Evolutionary conservation across 1,140 invertebrate species (phyloP).

Genomic region (Octopus bimaculoides): DNA sequence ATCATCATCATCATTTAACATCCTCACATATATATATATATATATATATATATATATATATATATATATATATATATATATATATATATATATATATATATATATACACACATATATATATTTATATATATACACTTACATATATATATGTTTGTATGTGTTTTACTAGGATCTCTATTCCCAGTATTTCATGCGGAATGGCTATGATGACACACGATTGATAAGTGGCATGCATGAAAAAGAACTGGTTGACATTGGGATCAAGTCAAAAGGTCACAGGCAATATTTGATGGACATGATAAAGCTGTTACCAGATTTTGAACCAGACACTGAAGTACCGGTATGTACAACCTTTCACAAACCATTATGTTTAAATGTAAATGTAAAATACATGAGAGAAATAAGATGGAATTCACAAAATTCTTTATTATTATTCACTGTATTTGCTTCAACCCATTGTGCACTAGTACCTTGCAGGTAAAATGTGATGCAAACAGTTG

Average conservation of each 20-base stretch:
- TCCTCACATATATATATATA: background rate
- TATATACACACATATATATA: background rate
- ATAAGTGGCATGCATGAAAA: constrained; percentile 41
- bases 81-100: background rate
- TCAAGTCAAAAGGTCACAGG: constrained; percentile 29
- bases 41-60: background rate
- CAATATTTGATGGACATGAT: constrained; percentile 34
- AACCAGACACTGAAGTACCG: constrained; percentile 40
- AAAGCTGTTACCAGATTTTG: constrained; percentile 33
- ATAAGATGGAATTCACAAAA: no score
- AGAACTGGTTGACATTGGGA: constrained; percentile 38
- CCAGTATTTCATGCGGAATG: constrained; percentile 31
- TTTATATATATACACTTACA: background rate
- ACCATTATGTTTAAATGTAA: background rate
- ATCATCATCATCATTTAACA: no score
- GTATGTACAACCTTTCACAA: constrained; percentile 21
- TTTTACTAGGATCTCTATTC: constrained; percentile 26
- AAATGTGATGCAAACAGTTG: no score
- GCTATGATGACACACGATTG: constrained; percentile 42
- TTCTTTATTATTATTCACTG: no score
- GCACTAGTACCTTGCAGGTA: no score
- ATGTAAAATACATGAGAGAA: no score
- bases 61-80: background rate
- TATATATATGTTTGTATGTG: background rate
- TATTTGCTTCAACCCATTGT: no score